Conservation (phyloP, 2,113 vertebrate species). For the Picathartes gymnocephalus region DNA sequence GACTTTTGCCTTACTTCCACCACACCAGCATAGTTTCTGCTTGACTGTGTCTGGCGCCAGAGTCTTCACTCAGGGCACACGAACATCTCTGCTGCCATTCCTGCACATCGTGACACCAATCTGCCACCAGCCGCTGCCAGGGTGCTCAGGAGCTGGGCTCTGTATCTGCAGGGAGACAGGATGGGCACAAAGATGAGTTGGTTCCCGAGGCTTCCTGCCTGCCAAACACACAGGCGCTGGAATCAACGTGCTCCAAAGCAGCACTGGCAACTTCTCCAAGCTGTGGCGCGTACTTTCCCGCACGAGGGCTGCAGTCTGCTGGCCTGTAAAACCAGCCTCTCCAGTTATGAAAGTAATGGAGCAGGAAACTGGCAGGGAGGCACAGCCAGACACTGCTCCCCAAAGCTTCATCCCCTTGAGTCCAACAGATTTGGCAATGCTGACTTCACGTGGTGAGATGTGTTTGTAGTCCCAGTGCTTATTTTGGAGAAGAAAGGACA, state of each 20-base stretch:
- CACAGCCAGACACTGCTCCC: background rate
- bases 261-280: background rate
- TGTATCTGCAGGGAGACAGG: background rate
- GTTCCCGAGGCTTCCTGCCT: background rate
- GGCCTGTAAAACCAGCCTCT: background rate
- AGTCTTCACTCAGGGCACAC: background rate
- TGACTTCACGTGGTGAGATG: background rate
- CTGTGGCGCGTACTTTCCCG: background rate
- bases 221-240: background rate
- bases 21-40: background rate
- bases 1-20: background rate
- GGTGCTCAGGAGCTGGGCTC: background rate
- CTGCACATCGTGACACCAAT: rapidly evolving
- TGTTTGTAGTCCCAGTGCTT: background rate
- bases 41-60: background rate
- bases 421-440: background rate
- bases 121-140: background rate
- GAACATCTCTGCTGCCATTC: rapidly evolving
- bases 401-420: background rate
- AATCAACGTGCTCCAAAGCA: background rate
- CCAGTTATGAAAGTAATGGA: background rate
- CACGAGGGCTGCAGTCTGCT: background rate
- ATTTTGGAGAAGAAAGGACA: background rate
- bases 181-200: rapidly evolving
- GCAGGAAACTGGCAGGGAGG: background rate